phyloP scores from a whole-genome alignment of 2,113 vertebrate species.

The Aphyosemion australe region DNA sequence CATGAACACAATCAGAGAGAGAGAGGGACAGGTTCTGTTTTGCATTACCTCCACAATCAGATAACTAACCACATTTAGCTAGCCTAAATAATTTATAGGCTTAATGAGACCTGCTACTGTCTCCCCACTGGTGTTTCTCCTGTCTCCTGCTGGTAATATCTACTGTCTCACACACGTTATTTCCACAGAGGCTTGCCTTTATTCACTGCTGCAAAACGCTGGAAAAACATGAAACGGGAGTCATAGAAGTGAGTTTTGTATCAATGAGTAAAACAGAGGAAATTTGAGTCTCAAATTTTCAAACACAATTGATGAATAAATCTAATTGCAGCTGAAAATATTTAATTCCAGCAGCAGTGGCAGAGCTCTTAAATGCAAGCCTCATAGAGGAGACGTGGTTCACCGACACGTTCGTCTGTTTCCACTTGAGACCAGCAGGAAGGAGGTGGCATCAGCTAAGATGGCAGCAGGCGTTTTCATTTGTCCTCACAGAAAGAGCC shows the following conservation, averaged over 20 bases:
- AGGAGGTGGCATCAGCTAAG: neutral
- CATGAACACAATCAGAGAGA: constrained; percentile 31
- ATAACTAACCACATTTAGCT: constrained; percentile 51
- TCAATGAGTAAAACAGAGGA: too few relatives aligned
- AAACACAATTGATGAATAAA: neutral
- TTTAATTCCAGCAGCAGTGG: constrained; percentile 14
- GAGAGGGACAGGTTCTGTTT: constrained; percentile 29
- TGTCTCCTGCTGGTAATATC: constrained; percentile 7
- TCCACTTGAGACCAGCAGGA: constrained; percentile 14
- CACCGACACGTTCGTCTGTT: constrained; percentile 33
- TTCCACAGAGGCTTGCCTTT: constrained; percentile 26
- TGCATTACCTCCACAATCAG: constrained; percentile 32
- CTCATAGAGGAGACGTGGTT: neutral
- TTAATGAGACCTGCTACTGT: constrained; percentile 51
- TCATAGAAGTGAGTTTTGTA: neutral
- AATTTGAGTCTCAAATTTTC: neutral
- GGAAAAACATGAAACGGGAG: constrained; percentile 2
- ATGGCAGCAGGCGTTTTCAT: neutral
- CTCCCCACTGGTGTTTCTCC: constrained; percentile 5
- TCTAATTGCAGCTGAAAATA: neutral
- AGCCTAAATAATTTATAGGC: constrained; percentile 62
- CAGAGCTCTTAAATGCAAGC: neutral
- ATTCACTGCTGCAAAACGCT: constrained; percentile 21
- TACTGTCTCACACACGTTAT: constrained; percentile 22
- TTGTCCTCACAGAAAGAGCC: neutral